Conservation (phyloP, 2,888 invertebrate genomes). For the Aphidius colemani region DNA sequence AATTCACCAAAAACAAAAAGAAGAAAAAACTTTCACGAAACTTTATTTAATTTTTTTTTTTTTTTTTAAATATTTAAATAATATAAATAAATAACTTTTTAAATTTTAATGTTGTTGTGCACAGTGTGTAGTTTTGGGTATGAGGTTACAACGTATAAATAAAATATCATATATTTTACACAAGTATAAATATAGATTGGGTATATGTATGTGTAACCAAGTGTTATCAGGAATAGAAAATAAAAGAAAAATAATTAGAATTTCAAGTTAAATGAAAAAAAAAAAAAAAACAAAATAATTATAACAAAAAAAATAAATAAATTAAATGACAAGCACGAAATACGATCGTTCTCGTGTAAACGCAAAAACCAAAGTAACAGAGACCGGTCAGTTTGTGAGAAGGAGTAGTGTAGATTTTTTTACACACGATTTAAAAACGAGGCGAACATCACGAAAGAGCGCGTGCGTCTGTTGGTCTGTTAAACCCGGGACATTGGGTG, state of each 20-base stretch:
- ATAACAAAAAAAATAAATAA: neutral
- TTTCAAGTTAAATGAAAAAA: neutral
- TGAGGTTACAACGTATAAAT: too few relatives aligned
- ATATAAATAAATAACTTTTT: slow-evolving; percentile 5
- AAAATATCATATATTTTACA: slow-evolving; percentile 3
- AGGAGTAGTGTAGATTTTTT: slow-evolving; percentile 39
- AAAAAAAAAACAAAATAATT: neutral
- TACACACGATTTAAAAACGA: slow-evolving; percentile 50
- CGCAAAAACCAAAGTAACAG: slow-evolving; percentile 56
- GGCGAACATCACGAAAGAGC: slow-evolving; percentile 39
- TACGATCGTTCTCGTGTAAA: slow-evolving; percentile 51
- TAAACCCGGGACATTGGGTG: slow-evolving; percentile 23
- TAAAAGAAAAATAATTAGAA: neutral
- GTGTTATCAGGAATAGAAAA: neutral
- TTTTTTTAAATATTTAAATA: neutral
- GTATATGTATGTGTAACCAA: neutral
- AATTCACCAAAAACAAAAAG: slow-evolving; percentile 6
- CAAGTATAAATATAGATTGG: neutral
- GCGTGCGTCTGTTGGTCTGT: slow-evolving; percentile 38
- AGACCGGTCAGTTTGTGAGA: slow-evolving; percentile 54
- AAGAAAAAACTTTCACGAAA: slow-evolving; percentile 8
- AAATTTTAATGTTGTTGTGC: too few relatives aligned
- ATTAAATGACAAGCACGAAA: slow-evolving; percentile 13
- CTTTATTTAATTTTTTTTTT: neutral
- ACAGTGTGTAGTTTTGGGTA: too few relatives aligned